Evolutionary conservation across 2,113 vertebrate species (phyloP).

Genomic region (Candoia aspera): DNA sequence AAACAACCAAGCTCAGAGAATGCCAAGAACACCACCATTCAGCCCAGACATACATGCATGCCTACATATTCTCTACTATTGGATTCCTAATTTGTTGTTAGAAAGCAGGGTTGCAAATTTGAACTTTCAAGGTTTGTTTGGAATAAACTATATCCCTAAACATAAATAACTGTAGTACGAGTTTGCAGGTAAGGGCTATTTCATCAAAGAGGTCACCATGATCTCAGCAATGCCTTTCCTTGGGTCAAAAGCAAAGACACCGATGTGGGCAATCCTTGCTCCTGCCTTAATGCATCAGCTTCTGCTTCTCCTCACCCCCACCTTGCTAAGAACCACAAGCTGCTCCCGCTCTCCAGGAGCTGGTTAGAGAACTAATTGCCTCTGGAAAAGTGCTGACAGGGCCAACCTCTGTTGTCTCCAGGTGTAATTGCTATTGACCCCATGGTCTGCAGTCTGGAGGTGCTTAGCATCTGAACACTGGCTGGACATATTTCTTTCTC

Average conservation of each 20-base stretch:
- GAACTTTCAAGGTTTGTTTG: background rate
- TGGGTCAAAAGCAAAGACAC: background rate
- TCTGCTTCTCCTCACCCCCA: background rate
- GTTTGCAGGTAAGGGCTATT: background rate
- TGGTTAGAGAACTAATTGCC: slow-evolving; percentile 24
- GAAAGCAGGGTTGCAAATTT: background rate
- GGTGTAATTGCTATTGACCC: slow-evolving; percentile 46
- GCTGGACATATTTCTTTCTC: background rate
- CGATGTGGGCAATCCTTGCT: background rate
- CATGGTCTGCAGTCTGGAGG: background rate
- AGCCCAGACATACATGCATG: background rate
- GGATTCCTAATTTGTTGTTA: background rate
- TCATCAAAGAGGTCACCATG: background rate
- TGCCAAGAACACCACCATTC: background rate
- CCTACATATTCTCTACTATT: background rate
- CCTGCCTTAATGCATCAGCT: accelerated
- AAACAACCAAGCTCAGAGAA: background rate
- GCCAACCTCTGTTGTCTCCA: background rate
- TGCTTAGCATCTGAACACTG: background rate
- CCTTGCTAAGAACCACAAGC: accelerated
- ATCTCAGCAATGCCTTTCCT: background rate
- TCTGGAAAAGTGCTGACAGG: background rate
- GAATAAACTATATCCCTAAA: background rate
- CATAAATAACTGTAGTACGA: background rate
- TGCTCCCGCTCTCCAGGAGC: background rate